These are phyloP conservation scores for Drosophila hydei DNA, from an alignment of 1,140 invertebrate genomes.

Conservation along the genomic window DNA sequence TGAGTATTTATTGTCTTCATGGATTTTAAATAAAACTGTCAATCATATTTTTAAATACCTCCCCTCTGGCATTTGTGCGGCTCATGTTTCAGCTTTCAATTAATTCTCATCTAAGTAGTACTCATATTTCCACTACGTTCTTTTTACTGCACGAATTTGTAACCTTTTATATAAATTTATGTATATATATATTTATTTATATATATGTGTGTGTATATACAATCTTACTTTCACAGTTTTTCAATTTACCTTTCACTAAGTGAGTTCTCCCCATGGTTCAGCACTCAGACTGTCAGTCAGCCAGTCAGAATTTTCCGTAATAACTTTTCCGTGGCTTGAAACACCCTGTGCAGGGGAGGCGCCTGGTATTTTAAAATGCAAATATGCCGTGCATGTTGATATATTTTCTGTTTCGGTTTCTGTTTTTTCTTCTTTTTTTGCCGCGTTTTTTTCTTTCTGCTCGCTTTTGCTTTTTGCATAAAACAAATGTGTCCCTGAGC, in stretches of 20 bases:
- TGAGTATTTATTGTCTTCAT: slow-evolving; percentile 8
- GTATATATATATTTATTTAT: background rate
- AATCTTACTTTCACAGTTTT: slow-evolving; percentile 7
- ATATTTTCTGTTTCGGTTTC: slow-evolving; percentile 65
- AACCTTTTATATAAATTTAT: background rate
- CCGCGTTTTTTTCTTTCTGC: slow-evolving; percentile 27
- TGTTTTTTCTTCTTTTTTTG: slow-evolving; percentile 21
- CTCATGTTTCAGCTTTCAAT: slow-evolving; percentile 46
- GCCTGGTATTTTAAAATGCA: slow-evolving; percentile 69
- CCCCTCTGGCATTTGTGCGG: slow-evolving; percentile 7
- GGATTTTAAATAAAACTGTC: slow-evolving; percentile 36
- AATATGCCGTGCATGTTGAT: slow-evolving; percentile 77
- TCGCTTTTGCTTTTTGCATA: slow-evolving; percentile 43
- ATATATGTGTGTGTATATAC: no score
- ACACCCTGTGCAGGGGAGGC: slow-evolving; percentile 35
- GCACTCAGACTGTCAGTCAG: slow-evolving; percentile 19
- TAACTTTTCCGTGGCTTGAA: slow-evolving; percentile 22
- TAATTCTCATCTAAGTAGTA: slow-evolving; percentile 23
- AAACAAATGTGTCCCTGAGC: slow-evolving; percentile 79
- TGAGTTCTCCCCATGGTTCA: background rate
- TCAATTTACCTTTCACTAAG: background rate
- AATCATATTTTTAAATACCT: slow-evolving; percentile 42
- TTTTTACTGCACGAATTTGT: slow-evolving; percentile 3
- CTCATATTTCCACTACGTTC: slow-evolving; percentile 36
- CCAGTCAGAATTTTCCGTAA: slow-evolving; percentile 13